phyloP scores from a whole-genome alignment of 2,113 vertebrate genomes.

The Dermatemys mawii region DNA sequence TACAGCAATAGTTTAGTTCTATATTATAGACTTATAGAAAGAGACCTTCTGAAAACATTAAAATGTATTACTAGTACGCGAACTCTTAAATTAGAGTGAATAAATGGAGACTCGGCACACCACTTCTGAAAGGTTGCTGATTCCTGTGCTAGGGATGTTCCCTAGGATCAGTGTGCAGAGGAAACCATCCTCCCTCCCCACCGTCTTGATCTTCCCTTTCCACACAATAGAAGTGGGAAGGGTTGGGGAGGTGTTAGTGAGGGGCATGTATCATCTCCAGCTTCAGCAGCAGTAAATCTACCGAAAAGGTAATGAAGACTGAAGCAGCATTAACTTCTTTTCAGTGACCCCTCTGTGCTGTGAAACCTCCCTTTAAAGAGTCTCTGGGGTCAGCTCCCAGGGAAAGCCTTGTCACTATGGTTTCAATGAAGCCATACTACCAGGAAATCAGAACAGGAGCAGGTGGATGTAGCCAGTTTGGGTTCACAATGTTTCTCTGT shows the following conservation, averaged over 20 bases:
- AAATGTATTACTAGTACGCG: too few species aligned
- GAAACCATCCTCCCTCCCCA: not conserved
- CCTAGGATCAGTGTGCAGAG: not conserved
- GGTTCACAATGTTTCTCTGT: accelerated
- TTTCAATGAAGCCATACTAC: not conserved
- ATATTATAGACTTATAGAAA: too few species aligned
- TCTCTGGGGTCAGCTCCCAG: not conserved
- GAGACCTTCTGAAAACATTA: too few species aligned
- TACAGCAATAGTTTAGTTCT: too few species aligned
- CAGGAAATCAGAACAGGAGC: not conserved
- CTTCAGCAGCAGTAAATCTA: not conserved
- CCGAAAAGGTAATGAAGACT: not conserved
- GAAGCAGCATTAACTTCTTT: not conserved
- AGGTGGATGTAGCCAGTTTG: not conserved
- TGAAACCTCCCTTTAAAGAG: not conserved
- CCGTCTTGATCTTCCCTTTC: not conserved
- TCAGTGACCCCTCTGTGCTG: not conserved
- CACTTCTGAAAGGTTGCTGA: too few species aligned
- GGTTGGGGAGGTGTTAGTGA: not conserved
- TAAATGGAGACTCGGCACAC: too few species aligned
- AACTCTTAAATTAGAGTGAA: too few species aligned
- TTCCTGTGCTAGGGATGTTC: too few species aligned
- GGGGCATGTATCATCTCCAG: not conserved
- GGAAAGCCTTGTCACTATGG: not conserved
- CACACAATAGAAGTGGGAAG: not conserved